Evolutionary conservation across 2,797 vertebrate species (phyloP), one percentile per base, ranked within the genome.

Genomic region (Anas acuta): DNA sequence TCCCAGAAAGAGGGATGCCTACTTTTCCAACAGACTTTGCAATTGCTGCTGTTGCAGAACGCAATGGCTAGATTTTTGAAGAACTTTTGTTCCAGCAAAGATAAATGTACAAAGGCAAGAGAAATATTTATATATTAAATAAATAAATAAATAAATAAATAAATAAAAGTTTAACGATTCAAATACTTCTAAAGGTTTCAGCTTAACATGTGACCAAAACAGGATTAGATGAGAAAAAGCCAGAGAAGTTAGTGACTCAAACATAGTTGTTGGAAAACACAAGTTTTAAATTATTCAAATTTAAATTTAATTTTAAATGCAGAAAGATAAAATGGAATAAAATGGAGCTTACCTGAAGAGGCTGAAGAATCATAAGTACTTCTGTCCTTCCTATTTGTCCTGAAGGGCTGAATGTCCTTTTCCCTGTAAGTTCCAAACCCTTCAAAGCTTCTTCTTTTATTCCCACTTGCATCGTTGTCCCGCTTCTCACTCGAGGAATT

Each of bases 381-480:
- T 96, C 97, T 98, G 75, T 99, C 98, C 95, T 98, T 99, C 94
- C 98, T 98, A 89, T 97, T 98, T 84, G 98, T 97, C 96, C 98
- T 99, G 97, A 99, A 99, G 82, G 98, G 98, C 93, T 98, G 98
- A 94, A 99, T 96, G 97, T 99, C 98, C 97, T 99, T 99, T 96
- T 99, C 99, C 97, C 98, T 98, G 97, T 98, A 99, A 5, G 98
- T 97, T 92, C 98, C 98, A 97, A 99, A 99, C 80, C 99, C 98
- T 96, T 98, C 97, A 74, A 98, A 98, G 89, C 98, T 98, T 96
- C 98, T 98, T 97, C 98, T 98, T 97, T 98, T 99, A 97, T 96
- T 98, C 94, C 98, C 98, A 74, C 96, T 97, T 70, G 97, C 83
- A 56, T 98, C 98, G 19, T 98, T 98, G 87, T 99, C 99, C 90